Base-by-base conservation (phyloP, 1,140 invertebrate species). In the Laupala kohalensis region DNA sequence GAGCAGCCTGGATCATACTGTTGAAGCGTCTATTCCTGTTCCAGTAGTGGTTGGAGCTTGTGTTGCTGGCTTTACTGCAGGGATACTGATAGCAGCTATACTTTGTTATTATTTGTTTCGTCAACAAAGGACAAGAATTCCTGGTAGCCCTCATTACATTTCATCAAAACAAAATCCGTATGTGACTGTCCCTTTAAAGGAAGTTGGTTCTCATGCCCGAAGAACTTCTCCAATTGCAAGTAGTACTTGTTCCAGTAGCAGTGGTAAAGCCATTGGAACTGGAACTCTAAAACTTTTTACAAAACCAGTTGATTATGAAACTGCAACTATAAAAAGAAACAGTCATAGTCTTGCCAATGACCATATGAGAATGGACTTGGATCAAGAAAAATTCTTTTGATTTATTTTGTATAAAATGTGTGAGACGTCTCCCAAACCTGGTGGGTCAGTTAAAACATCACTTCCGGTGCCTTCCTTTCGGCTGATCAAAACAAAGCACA, bases 121-220 rank as follows among this genome's bases (percentile, higher is more conserved):
- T 72, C 81, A 79, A 71, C 78, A 78, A 70, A 81, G 82, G 65
- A 81, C 81, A 5, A 79, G 84, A 2, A 83, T 90, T 6, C 88
- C 90, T 0, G 83, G 86, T 15, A 88, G 86, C 67, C 89, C 90
- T 0, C 90, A 91, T 78, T 93, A 93, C 75, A 91, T 92, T 69
- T 87, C 87, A 23, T 82, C 85, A 0, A 91, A 91, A 76, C 90
- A 90, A 76, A 93, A 93, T 79, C 89, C 90, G 72, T 93, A 93
- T 77, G 90, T 92, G 64, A 88, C 89, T n/a, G 86, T 93, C 29
- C 91, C 89, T 0, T 80, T 91, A 69, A 91, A 90, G 77, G 89
- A 90, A 79, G 86, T 88, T 73, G 76, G 73, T 25, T 67, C 72
- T 5, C 68, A 63, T 19, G 76, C 78, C 5, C 77, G 77, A n/a